These are phyloP conservation scores for Apamea anceps DNA, from an alignment of 2,888 invertebrate genomes.

Conservation along the genomic window DNA sequence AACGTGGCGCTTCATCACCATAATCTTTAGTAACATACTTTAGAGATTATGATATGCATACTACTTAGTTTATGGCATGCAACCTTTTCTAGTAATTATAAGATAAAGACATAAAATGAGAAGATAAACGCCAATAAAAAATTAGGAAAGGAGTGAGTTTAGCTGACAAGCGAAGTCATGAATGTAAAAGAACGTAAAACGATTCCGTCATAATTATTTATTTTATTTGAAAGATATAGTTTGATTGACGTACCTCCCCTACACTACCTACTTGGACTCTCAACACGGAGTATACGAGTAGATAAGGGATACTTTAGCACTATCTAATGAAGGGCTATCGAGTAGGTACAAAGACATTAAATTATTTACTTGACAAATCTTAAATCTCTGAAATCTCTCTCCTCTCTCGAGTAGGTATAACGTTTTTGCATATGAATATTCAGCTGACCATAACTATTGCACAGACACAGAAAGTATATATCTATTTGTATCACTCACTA, in stretches of 20 bases:
- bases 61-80: background rate
- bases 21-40: constrained; percentile 11
- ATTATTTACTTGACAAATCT: too few species aligned
- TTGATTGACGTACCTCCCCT: background rate
- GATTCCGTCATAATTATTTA: background rate
- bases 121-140: background rate
- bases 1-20: background rate
- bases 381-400: too few species aligned
- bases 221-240: background rate
- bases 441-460: background rate
- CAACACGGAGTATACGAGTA: background rate
- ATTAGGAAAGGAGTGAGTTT: background rate
- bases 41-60: background rate
- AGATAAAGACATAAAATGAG: background rate
- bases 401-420: background rate
- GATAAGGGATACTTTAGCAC: background rate
- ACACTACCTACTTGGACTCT: background rate
- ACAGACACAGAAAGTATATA: background rate
- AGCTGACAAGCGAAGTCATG: background rate
- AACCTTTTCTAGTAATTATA: background rate
- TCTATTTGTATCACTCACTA: constrained; percentile 73
- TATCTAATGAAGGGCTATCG: background rate
- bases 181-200: background rate
- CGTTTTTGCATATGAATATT: constrained; percentile 4
- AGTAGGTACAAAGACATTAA: too few species aligned